These are phyloP conservation scores for Halisarca cf. caerulea DNA, from an alignment of 37 sponge, comb jelly and placozoan species.

Conservation along the genomic window DNA sequence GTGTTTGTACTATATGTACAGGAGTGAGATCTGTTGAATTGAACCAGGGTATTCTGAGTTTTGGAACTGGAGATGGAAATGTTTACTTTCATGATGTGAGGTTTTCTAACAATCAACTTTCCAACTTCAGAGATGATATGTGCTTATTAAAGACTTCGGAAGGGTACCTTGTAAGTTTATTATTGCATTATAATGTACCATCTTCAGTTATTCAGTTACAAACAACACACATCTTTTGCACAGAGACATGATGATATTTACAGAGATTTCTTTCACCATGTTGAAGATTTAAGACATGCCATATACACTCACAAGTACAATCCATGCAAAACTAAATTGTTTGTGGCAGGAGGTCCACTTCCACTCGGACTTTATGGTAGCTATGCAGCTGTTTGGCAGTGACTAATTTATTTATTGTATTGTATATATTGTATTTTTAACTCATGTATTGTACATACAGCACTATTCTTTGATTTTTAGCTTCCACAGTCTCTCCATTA, in stretches of 20 bases:
- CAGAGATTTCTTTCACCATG: conserved; percentile 66
- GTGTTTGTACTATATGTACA: not conserved
- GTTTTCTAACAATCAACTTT: conserved; percentile 33
- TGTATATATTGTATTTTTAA: too few species aligned
- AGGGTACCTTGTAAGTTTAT: conserved; percentile 14
- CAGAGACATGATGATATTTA: conserved; percentile 80
- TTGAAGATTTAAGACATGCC: conserved; percentile 78
- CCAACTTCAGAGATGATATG: not conserved
- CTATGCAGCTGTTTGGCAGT: conserved; percentile 92
- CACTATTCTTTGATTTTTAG: too few species aligned
- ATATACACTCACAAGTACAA: conserved; percentile 94
- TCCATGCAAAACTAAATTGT: conserved; percentile 74
- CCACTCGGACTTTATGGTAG: conserved; percentile 90
- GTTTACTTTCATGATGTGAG: conserved; percentile 87
- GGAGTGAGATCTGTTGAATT: conserved; percentile 86
- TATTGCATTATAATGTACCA: not conserved
- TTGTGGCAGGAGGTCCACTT: conserved; percentile 91
- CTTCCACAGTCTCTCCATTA: too few species aligned
- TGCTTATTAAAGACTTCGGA: conserved; percentile 7
- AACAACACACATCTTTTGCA: not conserved
- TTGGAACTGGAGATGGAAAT: conserved; percentile 87
- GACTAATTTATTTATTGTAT: not conserved
- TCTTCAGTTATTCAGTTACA: not conserved
- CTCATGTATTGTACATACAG: too few species aligned
- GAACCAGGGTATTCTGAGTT: conserved; percentile 71